Evolutionary conservation across 64 coral and sea anemone genomes (phyloP).

Genomic region (Stylophora pistillata): DNA sequence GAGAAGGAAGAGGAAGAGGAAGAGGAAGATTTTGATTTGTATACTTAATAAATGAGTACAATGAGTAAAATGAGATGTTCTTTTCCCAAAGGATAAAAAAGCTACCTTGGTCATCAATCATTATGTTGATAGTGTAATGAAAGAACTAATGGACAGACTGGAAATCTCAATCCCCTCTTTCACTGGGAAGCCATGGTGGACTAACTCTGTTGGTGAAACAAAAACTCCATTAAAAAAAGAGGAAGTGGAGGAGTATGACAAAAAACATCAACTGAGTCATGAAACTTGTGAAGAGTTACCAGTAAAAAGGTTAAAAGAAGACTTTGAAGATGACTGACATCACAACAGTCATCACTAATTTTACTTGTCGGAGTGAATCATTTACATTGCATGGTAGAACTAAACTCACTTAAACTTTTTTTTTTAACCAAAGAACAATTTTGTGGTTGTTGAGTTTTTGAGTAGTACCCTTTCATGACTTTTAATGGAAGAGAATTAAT

Average conservation of each 20-base stretch:
- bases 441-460: too few species aligned
- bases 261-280: not conserved
- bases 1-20: too few species aligned
- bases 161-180: conserved; percentile 60
- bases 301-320: not conserved
- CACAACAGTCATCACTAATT: not conserved
- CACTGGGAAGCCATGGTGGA: conserved; percentile 41
- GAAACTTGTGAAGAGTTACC: not conserved
- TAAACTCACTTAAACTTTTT: too few species aligned
- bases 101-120: conserved; percentile 85
- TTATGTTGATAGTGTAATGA: conserved; percentile 90
- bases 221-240: not conserved
- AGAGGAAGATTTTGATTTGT: not conserved
- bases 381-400: too few species aligned
- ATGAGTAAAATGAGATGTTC: not conserved
- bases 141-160: conserved; percentile 68
- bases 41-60: not conserved
- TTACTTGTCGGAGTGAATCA: not conserved
- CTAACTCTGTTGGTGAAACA: not conserved
- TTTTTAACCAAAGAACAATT: too few species aligned
- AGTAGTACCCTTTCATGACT: too few species aligned
- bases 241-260: not conserved
- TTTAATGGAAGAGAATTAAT: too few species aligned
- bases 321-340: not conserved
- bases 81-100: conserved; percentile 88